phyloP scores from a whole-genome alignment of 2,113 vertebrate species.

The Australoheros scitulus region DNA sequence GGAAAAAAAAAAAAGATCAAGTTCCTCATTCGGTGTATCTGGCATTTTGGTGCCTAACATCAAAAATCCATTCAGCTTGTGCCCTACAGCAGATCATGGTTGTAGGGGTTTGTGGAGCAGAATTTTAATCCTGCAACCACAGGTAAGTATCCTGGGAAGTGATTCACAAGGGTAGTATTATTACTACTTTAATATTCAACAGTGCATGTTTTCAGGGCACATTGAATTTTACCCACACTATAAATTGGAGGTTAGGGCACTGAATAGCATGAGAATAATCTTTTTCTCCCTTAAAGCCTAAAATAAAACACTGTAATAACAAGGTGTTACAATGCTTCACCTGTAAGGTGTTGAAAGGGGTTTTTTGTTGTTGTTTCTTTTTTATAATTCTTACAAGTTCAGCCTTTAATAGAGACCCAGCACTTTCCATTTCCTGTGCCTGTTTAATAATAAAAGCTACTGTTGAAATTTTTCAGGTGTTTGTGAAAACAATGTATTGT shows the following conservation, averaged over 20 bases:
- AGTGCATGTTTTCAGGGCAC: constrained; percentile 14
- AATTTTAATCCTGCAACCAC: constrained; percentile 9
- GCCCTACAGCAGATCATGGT: background rate
- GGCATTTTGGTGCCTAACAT: constrained; percentile 4
- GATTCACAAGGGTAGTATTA: background rate
- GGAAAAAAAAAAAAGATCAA: background rate
- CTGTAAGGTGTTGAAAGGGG: background rate
- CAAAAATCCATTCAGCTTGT: constrained; percentile 15
- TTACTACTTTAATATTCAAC: constrained; percentile 11
- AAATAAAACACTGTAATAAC: background rate
- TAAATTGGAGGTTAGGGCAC: background rate
- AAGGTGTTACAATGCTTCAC: background rate
- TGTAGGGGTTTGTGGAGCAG: background rate
- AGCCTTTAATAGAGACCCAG: no score
- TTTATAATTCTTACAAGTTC: no score
- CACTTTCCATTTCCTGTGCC: background rate
- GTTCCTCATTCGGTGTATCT: background rate
- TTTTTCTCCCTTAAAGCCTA: background rate
- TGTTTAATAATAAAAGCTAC: background rate
- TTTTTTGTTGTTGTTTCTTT: no score
- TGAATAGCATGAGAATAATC: background rate
- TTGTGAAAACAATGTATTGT: background rate
- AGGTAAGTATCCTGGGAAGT: background rate
- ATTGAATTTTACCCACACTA: background rate
- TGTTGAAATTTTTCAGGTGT: background rate